Percentiles rank a stretch among this genome's conserved stretches.
phyloP scores from a whole-genome alignment of 2,113 vertebrate species.

The Zosterops japonicus region DNA sequence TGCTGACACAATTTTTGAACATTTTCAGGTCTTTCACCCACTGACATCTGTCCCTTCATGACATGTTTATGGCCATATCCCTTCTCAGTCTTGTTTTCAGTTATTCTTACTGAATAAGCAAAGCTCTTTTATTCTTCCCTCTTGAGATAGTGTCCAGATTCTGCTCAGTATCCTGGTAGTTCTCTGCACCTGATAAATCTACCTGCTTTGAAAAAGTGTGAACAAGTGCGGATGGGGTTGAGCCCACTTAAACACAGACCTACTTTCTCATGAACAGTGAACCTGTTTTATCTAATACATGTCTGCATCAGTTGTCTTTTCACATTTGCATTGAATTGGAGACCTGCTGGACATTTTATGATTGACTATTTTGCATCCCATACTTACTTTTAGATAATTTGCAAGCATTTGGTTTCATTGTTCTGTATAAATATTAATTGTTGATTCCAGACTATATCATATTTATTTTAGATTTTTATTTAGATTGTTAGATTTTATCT shows the following conservation, averaged over 20 bases:
- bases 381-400: neutral
- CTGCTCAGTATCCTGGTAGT: neutral
- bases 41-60: neutral
- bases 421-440: neutral
- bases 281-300: neutral
- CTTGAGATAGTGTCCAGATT: neutral
- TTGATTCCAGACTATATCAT: neutral
- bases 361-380: neutral
- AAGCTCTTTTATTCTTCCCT: neutral
- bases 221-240: rapidly evolving
- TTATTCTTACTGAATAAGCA: neutral
- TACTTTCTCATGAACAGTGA: neutral
- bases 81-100: neutral
- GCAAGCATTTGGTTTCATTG: neutral
- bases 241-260: neutral
- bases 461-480: neutral
- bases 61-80: neutral
- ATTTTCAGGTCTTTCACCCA: neutral
- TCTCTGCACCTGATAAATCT: neutral
- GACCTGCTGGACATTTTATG: neutral
- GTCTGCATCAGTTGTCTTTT: neutral
- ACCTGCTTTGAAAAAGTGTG: neutral
- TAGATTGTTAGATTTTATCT: neutral
- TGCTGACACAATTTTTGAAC: neutral
- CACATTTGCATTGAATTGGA: neutral